Evolutionary conservation across 2,113 vertebrate genomes (phyloP).

Genomic region (Periophthalmodon schlosseri): DNA sequence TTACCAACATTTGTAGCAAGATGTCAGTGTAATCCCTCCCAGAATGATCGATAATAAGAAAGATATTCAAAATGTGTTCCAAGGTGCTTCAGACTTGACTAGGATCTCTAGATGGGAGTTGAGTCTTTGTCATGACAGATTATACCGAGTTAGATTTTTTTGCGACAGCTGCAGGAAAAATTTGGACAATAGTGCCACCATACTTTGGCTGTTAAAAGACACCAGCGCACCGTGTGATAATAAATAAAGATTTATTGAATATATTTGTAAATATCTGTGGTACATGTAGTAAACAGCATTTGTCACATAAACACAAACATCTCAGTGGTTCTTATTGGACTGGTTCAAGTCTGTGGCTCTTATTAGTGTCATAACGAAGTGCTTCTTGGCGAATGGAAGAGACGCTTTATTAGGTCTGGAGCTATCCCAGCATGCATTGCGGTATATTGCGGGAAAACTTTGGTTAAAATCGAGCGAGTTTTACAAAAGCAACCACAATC

Average conservation of each 20-base stretch:
- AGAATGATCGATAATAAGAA: too few species aligned
- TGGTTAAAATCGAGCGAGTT: constrained; percentile 44
- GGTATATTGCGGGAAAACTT: constrained; percentile 59
- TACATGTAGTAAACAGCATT: constrained; percentile 50
- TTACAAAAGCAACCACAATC: constrained; percentile 28
- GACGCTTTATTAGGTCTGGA: constrained; percentile 47
- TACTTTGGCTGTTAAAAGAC: background rate
- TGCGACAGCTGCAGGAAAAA: too few species aligned
- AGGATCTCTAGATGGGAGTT: too few species aligned
- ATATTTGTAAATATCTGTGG: constrained; percentile 42
- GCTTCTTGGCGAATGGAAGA: constrained; percentile 51
- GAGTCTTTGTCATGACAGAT: too few species aligned
- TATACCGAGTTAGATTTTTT: too few species aligned
- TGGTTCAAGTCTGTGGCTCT: constrained; percentile 46
- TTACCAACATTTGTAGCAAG: too few species aligned
- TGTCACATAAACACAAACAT: constrained; percentile 40
- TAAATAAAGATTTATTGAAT: constrained; percentile 59
- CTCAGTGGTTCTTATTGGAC: constrained; percentile 21
- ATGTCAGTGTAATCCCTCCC: too few species aligned
- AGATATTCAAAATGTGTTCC: too few species aligned
- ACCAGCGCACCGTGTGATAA: constrained; percentile 4
- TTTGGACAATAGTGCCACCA: background rate
- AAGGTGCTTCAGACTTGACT: too few species aligned
- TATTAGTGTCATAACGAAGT: constrained; percentile 49
- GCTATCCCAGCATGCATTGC: constrained; percentile 61